Evolutionary conservation across 2,888 invertebrate species (phyloP).

Genomic region (Pyrocoelia pectoralis): DNA sequence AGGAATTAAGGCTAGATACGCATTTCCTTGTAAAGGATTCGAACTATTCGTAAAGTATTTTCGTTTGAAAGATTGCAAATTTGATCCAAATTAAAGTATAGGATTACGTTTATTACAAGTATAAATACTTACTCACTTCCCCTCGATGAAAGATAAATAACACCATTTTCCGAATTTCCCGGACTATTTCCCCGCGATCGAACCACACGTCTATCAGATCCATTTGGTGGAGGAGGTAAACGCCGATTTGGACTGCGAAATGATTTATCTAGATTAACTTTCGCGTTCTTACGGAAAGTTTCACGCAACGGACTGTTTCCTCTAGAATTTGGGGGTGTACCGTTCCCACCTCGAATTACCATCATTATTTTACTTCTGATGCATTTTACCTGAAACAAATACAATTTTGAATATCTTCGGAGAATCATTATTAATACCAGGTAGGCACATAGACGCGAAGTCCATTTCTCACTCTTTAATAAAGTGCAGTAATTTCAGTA

Average conservation of each 20-base stretch:
- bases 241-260: slow-evolving; percentile 23
- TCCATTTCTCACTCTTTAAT: no score
- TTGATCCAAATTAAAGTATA: no score
- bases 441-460: no score
- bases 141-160: slow-evolving; percentile 51
- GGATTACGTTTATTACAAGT: no score
- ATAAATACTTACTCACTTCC: slow-evolving; percentile 61
- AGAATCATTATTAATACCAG: background rate
- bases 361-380: slow-evolving; percentile 37
- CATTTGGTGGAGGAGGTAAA: background rate
- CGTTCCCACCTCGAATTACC: slow-evolving; percentile 49
- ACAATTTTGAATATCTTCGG: background rate
- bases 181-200: slow-evolving; percentile 56
- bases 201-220: slow-evolving; percentile 11
- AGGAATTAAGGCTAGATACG: no score
- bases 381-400: background rate
- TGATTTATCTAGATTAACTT: slow-evolving; percentile 17
- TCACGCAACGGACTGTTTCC: slow-evolving; percentile 49
- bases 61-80: no score
- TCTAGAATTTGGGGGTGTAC: slow-evolving; percentile 50
- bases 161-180: slow-evolving; percentile 25
- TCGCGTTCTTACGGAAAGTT: slow-evolving; percentile 26
- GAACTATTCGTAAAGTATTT: no score
- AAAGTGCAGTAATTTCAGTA: no score
- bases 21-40: no score